Evolutionary conservation across 2,113 vertebrate genomes (phyloP), one percentile per base, ranked within the genome.

Genomic region (Aix galericulata): DNA sequence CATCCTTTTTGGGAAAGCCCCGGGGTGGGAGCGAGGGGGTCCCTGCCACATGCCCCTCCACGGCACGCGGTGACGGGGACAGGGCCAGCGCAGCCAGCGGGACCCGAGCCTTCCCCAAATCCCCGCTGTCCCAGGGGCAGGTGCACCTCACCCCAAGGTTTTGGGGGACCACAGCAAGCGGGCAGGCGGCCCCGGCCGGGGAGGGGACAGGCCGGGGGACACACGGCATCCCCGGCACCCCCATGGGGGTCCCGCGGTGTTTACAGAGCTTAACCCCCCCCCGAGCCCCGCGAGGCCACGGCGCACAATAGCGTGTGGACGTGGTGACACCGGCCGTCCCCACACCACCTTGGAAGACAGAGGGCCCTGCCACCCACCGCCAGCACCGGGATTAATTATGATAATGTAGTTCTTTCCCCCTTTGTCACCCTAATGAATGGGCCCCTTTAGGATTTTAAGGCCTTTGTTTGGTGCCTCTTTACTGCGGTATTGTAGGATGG

Each of bases 381-480:
- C 98, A 98, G 98, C 92, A 95, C 91, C 86, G 68, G 98, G 98
- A 98, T 98, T 99, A 98, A 99, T 99, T 99, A 99, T 99, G 98
- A 99, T 99, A 99, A 99, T 99, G 98, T 98, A 98, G 99, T 99
- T 98, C 98, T 99, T 98, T 98, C 96, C 96, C 97, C 98, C 97
- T 99, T 99, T 99, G 99, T 99, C 98, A 98, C 97, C 94, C 94
- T 98, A 98, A 99, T 99, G 99, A 99, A 99, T 99, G 98, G 98
- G 97, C 97, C 98, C 98, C 98, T 98, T 98, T 98, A 98, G 98
- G 98, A 98, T 98, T 98, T 98, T 98, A 98, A 98, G 97, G 98
- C 98, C 98, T 98, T 99, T 99, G 98, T 99, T 98, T 98, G 98
- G 97, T 97, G 69, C 97, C 97, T 98, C 99, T 98, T 98, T 98